Percentiles rank a stretch among this genome's conserved stretches.
Evolutionary conservation across 2,888 invertebrate species (phyloP).

Genomic region (Catocala fraxini): DNA sequence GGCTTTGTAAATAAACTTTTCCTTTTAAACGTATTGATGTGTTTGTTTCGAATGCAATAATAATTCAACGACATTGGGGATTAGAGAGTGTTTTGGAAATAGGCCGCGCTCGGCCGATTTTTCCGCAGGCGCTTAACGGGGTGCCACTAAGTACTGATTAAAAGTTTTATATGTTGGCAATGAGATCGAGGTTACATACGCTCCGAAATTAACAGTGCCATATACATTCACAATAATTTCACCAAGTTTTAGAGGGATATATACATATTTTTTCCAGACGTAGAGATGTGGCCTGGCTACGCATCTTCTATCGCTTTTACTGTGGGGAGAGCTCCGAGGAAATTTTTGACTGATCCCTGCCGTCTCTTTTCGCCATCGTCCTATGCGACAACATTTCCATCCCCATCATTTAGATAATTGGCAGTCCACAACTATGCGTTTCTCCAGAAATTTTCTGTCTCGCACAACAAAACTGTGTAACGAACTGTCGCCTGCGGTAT

Average conservation of each 20-base stretch:
- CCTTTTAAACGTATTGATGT: conserved; percentile 3
- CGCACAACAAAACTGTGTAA: too few relatives aligned
- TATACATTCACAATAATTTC: conserved; percentile 25
- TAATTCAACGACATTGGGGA: conserved; percentile 17
- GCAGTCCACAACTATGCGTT: too few relatives aligned
- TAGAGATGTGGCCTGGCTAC: too few relatives aligned
- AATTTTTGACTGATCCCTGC: too few relatives aligned
- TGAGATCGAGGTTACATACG: conserved; percentile 48
- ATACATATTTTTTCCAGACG: too few relatives aligned
- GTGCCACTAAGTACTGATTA: conserved; percentile 73
- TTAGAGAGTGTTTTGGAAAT: conserved; percentile 25
- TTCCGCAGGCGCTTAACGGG: conserved; percentile 52
- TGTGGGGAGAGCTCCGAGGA: too few relatives aligned
- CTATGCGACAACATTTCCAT: too few relatives aligned
- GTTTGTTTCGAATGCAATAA: conserved; percentile 18
- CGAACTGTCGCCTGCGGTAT: too few relatives aligned
- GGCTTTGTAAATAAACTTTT: conserved; percentile 7
- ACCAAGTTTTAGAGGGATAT: conserved; percentile 21
- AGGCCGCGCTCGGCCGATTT: conserved; percentile 17
- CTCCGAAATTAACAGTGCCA: conserved; percentile 28
- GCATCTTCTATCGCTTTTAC: too few relatives aligned
- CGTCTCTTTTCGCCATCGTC: too few relatives aligned
- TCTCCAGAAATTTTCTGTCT: too few relatives aligned
- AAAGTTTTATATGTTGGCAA: conserved; percentile 75
- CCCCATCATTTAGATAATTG: too few relatives aligned